phyloP scores from a whole-genome alignment of 37 sponge, comb jelly and placozoan species.

The Cliona cf. orientalis region DNA sequence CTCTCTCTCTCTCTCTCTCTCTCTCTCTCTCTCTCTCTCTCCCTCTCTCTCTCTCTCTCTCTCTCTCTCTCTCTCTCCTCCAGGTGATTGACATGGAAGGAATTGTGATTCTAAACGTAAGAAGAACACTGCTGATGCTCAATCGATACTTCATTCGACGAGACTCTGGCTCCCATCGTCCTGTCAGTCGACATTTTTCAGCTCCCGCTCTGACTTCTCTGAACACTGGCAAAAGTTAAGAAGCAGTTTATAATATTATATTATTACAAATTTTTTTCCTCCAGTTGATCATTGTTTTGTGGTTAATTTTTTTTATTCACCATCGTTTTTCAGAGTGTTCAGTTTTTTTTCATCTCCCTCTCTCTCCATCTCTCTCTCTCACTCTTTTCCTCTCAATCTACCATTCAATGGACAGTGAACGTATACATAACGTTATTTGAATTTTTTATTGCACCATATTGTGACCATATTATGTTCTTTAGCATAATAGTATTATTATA shows the following conservation, averaged over 20 bases:
- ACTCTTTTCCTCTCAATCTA: not conserved
- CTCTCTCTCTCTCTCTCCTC: not conserved
- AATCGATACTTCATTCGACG: conserved; percentile 70
- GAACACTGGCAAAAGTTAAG: not conserved
- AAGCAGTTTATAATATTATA: not conserved
- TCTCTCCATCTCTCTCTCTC: not conserved
- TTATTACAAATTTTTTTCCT: not conserved
- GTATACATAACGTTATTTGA: too few species aligned
- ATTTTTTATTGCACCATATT: too few species aligned
- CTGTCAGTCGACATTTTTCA: conserved; percentile 69
- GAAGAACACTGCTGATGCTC: conserved; percentile 70
- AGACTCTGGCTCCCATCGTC: conserved; percentile 45
- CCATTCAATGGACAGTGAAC: too few species aligned
- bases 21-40: not conserved
- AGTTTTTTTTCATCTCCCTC: too few species aligned
- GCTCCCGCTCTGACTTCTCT: conserved; percentile 9
- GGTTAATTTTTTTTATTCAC: not conserved
- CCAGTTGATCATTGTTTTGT: not conserved
- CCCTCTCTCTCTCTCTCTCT: not conserved
- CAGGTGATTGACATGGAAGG: conserved; percentile 90
- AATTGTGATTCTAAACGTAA: conserved; percentile 72
- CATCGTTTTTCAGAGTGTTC: not conserved
- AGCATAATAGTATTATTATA: too few species aligned
- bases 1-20: not conserved
- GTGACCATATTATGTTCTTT: too few species aligned